A percentile compares a stretch with the other conserved stretches of the same genome.
These are phyloP conservation scores for Nasonia longicornis DNA, from an alignment of 1,140 invertebrate species.

Conservation along the genomic window DNA sequence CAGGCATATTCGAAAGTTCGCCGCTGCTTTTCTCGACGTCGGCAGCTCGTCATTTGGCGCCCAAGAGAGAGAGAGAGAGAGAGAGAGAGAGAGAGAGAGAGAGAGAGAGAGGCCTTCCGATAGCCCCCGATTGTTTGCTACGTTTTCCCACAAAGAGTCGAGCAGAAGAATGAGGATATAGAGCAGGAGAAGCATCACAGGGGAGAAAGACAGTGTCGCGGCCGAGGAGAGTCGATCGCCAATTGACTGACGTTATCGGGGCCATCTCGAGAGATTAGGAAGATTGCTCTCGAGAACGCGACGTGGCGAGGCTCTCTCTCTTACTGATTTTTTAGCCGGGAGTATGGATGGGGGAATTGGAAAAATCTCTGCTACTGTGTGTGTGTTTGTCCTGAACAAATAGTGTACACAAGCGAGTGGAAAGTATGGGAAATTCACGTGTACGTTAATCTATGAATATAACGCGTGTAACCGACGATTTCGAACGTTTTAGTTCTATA, in stretches of 20 bases:
- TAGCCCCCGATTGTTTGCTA: constrained; percentile 58
- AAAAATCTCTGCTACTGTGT: too few species aligned
- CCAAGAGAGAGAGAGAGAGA: too few species aligned
- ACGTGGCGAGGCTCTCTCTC: not conserved
- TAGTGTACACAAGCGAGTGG: too few species aligned
- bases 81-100: too few species aligned
- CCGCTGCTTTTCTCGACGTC: constrained; percentile 1
- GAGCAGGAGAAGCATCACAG: not conserved
- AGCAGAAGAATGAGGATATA: constrained; percentile 20
- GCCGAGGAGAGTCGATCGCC: constrained; percentile 57
- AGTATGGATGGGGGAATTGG: not conserved
- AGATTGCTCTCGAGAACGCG: constrained; percentile 54
- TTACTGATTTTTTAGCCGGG: not conserved
- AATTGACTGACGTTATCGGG: constrained; percentile 66
- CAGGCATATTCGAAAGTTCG: not conserved
- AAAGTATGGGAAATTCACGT: too few species aligned
- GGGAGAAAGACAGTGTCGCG: constrained; percentile 2
- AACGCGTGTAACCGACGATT: too few species aligned
- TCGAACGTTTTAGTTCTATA: too few species aligned
- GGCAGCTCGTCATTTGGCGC: constrained; percentile 52
- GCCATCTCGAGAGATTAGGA: constrained; percentile 63
- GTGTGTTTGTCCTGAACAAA: too few species aligned
- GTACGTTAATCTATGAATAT: too few species aligned
- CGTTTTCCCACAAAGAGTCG: constrained; percentile 57
- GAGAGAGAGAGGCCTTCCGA: constrained; percentile 33